These are phyloP conservation scores for Euphonia xanthogaster DNA, from an alignment of 2,797 vertebrate species.

Conservation along the genomic window DNA sequence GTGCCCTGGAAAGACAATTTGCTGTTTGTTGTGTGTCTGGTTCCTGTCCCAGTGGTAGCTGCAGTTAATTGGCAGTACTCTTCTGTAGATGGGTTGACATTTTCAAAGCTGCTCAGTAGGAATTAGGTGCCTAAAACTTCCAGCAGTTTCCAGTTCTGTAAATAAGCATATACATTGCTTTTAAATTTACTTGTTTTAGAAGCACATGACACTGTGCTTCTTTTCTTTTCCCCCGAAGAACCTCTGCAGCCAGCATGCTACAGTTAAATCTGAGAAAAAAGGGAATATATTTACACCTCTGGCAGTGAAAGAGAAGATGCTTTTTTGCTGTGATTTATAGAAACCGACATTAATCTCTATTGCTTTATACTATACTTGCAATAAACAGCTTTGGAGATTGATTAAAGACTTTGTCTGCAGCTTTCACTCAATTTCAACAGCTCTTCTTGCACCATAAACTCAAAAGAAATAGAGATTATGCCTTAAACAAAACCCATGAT, in stretches of 20 bases:
- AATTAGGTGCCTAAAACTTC: background rate
- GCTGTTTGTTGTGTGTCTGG: background rate
- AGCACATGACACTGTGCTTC: background rate
- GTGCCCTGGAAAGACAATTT: background rate
- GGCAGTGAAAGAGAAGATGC: constrained; percentile 27
- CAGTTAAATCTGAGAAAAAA: constrained; percentile 11
- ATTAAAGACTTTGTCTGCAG: constrained; percentile 52
- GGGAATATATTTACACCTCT: constrained; percentile 41
- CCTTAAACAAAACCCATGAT: constrained; percentile 40
- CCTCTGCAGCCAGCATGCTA: background rate
- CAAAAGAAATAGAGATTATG: constrained; percentile 57
- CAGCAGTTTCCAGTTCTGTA: background rate
- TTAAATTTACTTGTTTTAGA: background rate
- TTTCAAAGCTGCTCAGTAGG: background rate
- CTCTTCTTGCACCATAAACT: constrained; percentile 58
- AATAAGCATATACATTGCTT: background rate
- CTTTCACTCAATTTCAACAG: constrained; percentile 66
- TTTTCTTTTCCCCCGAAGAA: background rate
- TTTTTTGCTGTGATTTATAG: constrained; percentile 59
- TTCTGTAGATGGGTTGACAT: background rate
- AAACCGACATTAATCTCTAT: constrained; percentile 50
- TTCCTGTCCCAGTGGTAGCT: background rate
- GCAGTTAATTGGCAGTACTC: background rate
- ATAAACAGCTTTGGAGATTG: constrained; percentile 61
- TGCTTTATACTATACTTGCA: constrained; percentile 43